Conservation (phyloP, 2,113 vertebrate species). For the Baryphthengus martii region DNA sequence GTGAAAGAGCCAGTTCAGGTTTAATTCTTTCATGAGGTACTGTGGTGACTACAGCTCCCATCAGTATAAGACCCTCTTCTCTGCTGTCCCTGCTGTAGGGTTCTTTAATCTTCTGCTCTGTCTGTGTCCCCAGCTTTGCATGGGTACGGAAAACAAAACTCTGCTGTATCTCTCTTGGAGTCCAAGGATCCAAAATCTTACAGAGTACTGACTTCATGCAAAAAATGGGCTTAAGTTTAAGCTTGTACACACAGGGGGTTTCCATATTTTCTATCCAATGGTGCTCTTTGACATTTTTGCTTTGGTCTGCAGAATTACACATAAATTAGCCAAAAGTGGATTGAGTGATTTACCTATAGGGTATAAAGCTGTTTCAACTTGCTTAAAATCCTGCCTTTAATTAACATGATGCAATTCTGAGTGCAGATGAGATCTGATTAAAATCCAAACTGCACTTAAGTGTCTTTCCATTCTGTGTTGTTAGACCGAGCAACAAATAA, state of each 20-base stretch:
- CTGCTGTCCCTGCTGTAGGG: not conserved
- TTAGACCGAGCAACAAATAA: not conserved
- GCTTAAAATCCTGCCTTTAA: not conserved
- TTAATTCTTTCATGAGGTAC: not conserved
- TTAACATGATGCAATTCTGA: not conserved
- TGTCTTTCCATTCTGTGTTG: not conserved
- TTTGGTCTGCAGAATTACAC: not conserved
- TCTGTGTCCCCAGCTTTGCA: not conserved
- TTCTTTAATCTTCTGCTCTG: not conserved
- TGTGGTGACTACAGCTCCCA: not conserved
- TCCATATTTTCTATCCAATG: not conserved
- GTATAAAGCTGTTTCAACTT: not conserved
- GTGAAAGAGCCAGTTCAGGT: not conserved
- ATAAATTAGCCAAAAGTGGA: not conserved
- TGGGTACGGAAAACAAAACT: not conserved
- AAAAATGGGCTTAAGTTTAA: not conserved
- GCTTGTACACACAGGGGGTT: not conserved
- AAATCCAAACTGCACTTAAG: not conserved
- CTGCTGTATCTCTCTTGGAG: accelerated
- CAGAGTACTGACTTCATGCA: not conserved
- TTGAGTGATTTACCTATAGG: not conserved
- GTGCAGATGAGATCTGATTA: not conserved
- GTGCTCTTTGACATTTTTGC: not conserved
- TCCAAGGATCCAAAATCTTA: not conserved
- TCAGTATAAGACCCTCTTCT: not conserved